Evolutionary conservation across 2,888 invertebrate species (phyloP), one percentile per base, ranked within the genome.

Genomic region (Ditula angustiorana): DNA sequence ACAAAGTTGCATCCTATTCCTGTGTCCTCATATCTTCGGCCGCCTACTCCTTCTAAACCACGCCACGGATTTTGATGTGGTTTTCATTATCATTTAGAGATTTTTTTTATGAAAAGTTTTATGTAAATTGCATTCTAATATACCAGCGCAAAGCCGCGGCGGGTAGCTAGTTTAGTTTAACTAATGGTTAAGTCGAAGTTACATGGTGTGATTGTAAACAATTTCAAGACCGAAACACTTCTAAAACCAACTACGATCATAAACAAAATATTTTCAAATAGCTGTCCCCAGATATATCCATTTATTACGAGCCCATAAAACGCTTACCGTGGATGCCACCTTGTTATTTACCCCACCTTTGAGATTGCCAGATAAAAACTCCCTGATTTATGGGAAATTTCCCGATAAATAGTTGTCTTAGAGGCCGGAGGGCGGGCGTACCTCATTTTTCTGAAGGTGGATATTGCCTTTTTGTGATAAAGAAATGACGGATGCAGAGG

Each of bases 401-500:
- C 47, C 62, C 62, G 55, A 69, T 71, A 71, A 71, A 69, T 71
- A 69, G 71, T 71, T 69, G 69, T 71, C 65, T 68, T 69, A 67
- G 41, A 41, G 69, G 65, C 65, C 63, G 46, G 59, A 64, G 69
- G 67, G 67, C 63, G 69, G 68, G 68, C 52, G 68, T 61, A 71
- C 75, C 72, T 66, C 53, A 72, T 70, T 67, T 66, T 68, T 67
- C 61, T 52, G 37, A 61, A 61, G 63, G 67, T 59, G 64, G 69
- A 64, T 59, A 52, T 65, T 68, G 35, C 58, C 58, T 71, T 74
- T 74, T 66, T 71, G 68, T 70, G 66, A 64, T 63, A 59, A 63
- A 69, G 66, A 69, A 64, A 75, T 75, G 76, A 75, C 63, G 71
- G 61, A 69, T 67, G 71, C 58, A 67, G 64, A 57, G 69, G 67